A percentile compares a stretch with the other conserved stretches of the same genome.
Evolutionary conservation across 2,797 vertebrate genomes (phyloP).

Genomic region (Todus mexicanus): DNA sequence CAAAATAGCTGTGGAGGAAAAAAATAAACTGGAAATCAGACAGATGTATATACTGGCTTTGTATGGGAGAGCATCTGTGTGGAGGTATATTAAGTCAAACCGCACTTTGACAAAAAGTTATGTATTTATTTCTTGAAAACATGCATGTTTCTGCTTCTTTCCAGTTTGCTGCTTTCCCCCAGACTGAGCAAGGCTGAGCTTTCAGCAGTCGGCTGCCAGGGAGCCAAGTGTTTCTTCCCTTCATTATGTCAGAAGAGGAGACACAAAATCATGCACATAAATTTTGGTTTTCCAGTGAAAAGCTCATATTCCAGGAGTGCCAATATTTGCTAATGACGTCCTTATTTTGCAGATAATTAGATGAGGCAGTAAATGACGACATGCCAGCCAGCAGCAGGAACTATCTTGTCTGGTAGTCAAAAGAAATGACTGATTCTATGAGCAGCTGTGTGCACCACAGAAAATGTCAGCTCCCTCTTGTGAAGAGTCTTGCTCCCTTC

Average conservation of each 20-base stretch:
- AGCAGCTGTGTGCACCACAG: not conserved
- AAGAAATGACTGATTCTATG: not conserved
- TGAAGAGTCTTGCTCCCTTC: not conserved
- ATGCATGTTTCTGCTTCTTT: not conserved
- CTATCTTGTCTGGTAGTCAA: not conserved
- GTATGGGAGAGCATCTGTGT: not conserved
- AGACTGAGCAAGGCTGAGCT: not conserved
- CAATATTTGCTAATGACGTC: not conserved
- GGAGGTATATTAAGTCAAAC: not conserved
- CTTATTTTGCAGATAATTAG: not conserved
- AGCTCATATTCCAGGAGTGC: not conserved
- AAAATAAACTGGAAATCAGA: not conserved
- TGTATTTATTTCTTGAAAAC: not conserved
- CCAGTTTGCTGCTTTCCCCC: not conserved
- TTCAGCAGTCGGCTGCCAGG: not conserved
- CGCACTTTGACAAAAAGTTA: not conserved
- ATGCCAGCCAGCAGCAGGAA: not conserved
- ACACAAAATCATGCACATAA: not conserved
- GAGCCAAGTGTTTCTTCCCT: not conserved
- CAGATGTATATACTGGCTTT: fast-evolving
- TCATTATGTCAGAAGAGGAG: not conserved
- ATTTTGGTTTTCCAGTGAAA: not conserved
- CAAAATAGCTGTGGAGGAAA: not conserved
- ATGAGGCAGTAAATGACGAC: not conserved
- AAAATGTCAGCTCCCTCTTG: not conserved